Percentiles rank a stretch among this genome's conserved stretches.
Conservation (phyloP, 2,113 vertebrate genomes). For the Sterrhoptilus dennistouni region DNA sequence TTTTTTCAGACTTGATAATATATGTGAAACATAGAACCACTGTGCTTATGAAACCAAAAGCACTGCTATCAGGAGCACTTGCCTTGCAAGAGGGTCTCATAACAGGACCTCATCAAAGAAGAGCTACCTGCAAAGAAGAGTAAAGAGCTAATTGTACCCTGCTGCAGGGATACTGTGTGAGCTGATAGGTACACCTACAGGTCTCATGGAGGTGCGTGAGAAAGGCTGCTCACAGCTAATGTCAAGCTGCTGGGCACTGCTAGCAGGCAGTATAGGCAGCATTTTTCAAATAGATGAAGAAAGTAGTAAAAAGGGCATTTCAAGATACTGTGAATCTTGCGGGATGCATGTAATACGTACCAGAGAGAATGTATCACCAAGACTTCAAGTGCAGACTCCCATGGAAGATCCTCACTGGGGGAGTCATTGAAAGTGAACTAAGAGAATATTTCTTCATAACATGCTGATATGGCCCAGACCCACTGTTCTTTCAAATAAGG, state of each 20-base stretch:
- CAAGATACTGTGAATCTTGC: too few species aligned
- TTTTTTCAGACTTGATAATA: background rate
- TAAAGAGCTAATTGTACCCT: background rate
- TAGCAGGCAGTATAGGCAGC: background rate
- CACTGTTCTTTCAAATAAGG: background rate
- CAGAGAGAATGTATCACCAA: background rate
- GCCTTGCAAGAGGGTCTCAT: background rate
- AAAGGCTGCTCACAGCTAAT: background rate
- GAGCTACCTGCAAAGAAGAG: background rate
- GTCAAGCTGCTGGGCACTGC: background rate
- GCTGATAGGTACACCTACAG: background rate
- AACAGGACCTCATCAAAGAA: background rate
- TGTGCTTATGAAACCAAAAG: background rate
- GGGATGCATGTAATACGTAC: background rate
- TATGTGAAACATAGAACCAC: background rate
- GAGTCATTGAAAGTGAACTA: background rate
- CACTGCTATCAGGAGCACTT: background rate
- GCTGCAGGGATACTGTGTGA: background rate
- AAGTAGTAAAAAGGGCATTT: background rate
- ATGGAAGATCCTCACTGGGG: background rate
- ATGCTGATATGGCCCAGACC: background rate
- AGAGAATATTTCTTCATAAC: background rate
- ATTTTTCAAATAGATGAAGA: background rate
- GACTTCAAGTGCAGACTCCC: background rate
- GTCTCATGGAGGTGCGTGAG: background rate